Conservation (phyloP, 2,888 invertebrate genomes). For the Tenthredo distinguenda region DNA sequence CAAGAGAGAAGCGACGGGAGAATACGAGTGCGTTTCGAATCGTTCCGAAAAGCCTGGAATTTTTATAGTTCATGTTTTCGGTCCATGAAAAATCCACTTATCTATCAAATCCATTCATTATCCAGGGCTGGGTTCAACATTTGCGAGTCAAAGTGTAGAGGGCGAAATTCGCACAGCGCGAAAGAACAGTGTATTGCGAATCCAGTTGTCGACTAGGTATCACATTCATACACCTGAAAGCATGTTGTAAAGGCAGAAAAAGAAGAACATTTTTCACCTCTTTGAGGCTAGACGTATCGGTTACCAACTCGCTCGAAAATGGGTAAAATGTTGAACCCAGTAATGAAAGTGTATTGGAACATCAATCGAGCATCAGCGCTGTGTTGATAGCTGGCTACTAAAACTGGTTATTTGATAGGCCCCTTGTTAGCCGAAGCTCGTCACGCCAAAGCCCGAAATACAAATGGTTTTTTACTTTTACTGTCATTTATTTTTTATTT, state of each 20-base stretch:
- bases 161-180: background rate
- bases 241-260: slow-evolving; percentile 1
- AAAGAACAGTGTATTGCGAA: background rate
- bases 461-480: slow-evolving; percentile 64
- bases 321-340: slow-evolving; percentile 37
- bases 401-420: slow-evolving; percentile 70
- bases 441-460: slow-evolving; percentile 57
- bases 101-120: background rate
- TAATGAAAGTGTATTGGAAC: slow-evolving; percentile 34
- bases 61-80: background rate
- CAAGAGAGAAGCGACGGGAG: background rate
- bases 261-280: background rate
- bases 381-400: slow-evolving; percentile 62
- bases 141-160: background rate
- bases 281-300: slow-evolving; percentile 11
- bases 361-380: slow-evolving; percentile 61
- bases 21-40: background rate
- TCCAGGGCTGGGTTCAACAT: background rate
- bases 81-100: background rate
- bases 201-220: background rate
- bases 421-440: slow-evolving; percentile 68
- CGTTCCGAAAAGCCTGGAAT: background rate
- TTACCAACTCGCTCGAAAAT: slow-evolving; percentile 24
- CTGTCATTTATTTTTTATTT: background rate
- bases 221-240: background rate